Conservation (phyloP, 2,888 invertebrate genomes). For the Bruchidius siliquastri region DNA sequence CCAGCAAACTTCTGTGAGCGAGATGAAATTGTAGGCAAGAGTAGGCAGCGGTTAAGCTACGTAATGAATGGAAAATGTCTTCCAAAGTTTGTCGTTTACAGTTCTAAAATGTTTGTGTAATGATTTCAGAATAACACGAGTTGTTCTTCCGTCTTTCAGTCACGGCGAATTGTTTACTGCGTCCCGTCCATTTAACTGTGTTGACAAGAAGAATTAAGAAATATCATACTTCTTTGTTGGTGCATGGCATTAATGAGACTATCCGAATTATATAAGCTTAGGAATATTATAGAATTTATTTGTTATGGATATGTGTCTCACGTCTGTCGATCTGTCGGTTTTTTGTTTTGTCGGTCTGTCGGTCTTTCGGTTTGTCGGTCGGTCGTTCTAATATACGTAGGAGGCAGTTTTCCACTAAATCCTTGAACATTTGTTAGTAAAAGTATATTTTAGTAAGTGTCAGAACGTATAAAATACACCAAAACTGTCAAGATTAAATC, state of each 20-base stretch:
- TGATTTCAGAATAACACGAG: neutral
- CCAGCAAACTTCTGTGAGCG: neutral
- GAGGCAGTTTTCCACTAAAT: too few relatives aligned
- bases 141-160: neutral
- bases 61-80: neutral
- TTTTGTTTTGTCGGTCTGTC: too few relatives aligned
- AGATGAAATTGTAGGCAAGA: neutral
- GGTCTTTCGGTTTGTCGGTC: too few relatives aligned
- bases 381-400: too few relatives aligned
- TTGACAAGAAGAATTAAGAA: neutral
- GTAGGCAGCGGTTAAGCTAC: neutral
- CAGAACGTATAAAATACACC: too few relatives aligned
- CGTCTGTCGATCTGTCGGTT: too few relatives aligned
- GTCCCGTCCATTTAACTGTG: neutral
- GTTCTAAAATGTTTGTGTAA: neutral
- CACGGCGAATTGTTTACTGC: neutral
- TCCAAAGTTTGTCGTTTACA: neutral
- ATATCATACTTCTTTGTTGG: neutral
- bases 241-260: neutral
- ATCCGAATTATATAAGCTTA: too few relatives aligned
- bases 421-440: too few relatives aligned
- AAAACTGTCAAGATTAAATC: too few relatives aligned
- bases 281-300: too few relatives aligned
- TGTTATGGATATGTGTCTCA: too few relatives aligned
- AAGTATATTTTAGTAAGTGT: too few relatives aligned